phyloP scores from a whole-genome alignment of 2,888 invertebrate species.

The Chrysolina haemoptera region DNA sequence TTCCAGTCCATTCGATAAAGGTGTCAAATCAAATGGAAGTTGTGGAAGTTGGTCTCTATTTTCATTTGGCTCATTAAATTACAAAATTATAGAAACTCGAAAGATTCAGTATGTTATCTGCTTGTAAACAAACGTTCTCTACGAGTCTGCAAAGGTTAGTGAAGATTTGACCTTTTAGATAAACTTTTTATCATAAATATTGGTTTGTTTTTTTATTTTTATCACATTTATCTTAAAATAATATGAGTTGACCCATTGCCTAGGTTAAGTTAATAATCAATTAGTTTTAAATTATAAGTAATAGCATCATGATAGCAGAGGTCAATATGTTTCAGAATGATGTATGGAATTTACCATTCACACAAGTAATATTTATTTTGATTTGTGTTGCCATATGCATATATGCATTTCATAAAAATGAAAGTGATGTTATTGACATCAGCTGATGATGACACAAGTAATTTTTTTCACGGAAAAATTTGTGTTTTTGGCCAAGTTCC shows the following conservation, averaged over 20 bases:
- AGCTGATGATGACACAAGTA: background rate
- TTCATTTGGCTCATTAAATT: slow-evolving; percentile 33
- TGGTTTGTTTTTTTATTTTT: background rate
- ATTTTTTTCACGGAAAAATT: no score
- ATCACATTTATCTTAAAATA: background rate
- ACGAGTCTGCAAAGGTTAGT: slow-evolving; percentile 65
- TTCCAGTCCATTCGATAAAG: background rate
- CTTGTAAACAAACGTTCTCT: slow-evolving; percentile 62
- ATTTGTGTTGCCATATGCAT: background rate
- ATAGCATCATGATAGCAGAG: background rate
- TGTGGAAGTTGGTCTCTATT: slow-evolving; percentile 47
- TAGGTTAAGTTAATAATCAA: background rate
- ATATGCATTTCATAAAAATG: background rate
- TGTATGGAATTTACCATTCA: slow-evolving; percentile 2
- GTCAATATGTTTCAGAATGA: background rate
- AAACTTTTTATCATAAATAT: background rate
- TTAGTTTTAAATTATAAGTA: background rate
- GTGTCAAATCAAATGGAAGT: slow-evolving; percentile 56
- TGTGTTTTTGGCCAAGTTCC: background rate
- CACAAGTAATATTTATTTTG: background rate
- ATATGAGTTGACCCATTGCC: background rate
- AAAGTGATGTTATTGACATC: background rate
- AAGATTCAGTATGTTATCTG: slow-evolving; percentile 60
- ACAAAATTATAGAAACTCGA: slow-evolving; percentile 5
- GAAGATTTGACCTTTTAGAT: slow-evolving; percentile 22